A percentile compares a stretch with the other conserved stretches of the same genome.
These are phyloP conservation scores for Ditula angustiorana DNA, from an alignment of 2,888 invertebrate genomes.

Conservation along the genomic window DNA sequence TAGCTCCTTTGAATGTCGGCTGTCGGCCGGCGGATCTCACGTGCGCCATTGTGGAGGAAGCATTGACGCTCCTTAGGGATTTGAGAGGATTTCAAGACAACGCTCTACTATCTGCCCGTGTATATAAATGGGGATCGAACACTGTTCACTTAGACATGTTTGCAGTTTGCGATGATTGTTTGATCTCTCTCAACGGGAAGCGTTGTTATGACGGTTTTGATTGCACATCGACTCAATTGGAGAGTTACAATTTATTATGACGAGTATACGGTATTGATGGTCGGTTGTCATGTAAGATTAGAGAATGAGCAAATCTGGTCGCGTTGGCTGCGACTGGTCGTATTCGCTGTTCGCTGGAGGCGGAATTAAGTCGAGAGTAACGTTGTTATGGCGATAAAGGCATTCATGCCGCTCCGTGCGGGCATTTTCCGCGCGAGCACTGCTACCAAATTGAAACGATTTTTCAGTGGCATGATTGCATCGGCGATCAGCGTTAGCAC, in stretches of 20 bases:
- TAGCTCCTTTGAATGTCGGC: constrained; percentile 72
- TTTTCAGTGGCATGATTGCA: constrained; percentile 77
- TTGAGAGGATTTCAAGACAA: constrained; percentile 70
- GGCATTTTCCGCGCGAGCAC: constrained; percentile 70
- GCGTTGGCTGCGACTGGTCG: constrained; percentile 40
- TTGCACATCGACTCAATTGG: neutral
- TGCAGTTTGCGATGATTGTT: constrained; percentile 51
- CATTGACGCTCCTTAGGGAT: constrained; percentile 71
- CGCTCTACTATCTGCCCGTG: constrained; percentile 55
- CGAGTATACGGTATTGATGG: neutral
- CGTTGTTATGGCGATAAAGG: constrained; percentile 78
- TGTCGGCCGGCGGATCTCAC: constrained; percentile 64
- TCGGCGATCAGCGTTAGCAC: constrained; percentile 62
- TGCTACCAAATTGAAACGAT: constrained; percentile 74
- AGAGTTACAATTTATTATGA: neutral
- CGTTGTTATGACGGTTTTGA: constrained; percentile 25
- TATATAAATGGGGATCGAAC: constrained; percentile 54
- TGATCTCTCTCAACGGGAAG: constrained; percentile 41
- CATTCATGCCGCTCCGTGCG: constrained; percentile 69
- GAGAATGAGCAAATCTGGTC: constrained; percentile 68
- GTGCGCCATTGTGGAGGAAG: constrained; percentile 66
- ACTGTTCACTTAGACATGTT: constrained; percentile 54
- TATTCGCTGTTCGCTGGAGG: constrained; percentile 58
- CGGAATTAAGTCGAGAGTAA: constrained; percentile 81
- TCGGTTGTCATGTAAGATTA: too few species aligned